phyloP scores from a whole-genome alignment of 2,888 invertebrate genomes.

The Metacarcinus magister region DNA sequence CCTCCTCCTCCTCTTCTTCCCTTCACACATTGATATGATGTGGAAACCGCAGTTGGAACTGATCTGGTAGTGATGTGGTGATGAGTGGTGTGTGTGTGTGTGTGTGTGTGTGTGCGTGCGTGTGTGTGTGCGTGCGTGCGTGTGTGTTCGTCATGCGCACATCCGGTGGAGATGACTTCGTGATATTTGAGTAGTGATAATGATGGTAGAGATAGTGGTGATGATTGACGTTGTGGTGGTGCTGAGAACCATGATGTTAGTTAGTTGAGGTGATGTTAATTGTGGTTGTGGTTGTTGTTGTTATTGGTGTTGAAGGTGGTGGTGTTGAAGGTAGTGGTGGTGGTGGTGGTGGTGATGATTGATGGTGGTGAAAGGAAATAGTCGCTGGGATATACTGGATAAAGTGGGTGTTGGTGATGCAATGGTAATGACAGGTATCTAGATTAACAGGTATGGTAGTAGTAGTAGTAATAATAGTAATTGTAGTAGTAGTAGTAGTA shows the following conservation, averaged over 20 bases:
- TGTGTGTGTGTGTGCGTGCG: background rate
- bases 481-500: background rate
- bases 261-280: too few relatives aligned
- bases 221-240: too few relatives aligned
- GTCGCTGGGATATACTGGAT: too few relatives aligned
- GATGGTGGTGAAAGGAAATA: too few relatives aligned
- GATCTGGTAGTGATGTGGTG: background rate
- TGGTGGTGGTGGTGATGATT: too few relatives aligned
- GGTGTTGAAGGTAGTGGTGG: too few relatives aligned
- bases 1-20: slow-evolving; percentile 26
- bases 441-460: background rate
- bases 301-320: too few relatives aligned
- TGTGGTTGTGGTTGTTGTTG: too few relatives aligned
- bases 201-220: background rate
- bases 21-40: background rate
- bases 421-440: too few relatives aligned
- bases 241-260: too few relatives aligned
- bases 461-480: background rate
- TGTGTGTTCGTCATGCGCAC: background rate
- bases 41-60: too few relatives aligned
- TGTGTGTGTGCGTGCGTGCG: background rate
- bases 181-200: background rate
- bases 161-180: background rate
- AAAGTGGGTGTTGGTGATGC: too few relatives aligned
- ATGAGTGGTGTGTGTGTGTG: background rate